Base-by-base conservation (phyloP, 2,797 vertebrate species). In the Oceanodroma leucorhoa region DNA sequence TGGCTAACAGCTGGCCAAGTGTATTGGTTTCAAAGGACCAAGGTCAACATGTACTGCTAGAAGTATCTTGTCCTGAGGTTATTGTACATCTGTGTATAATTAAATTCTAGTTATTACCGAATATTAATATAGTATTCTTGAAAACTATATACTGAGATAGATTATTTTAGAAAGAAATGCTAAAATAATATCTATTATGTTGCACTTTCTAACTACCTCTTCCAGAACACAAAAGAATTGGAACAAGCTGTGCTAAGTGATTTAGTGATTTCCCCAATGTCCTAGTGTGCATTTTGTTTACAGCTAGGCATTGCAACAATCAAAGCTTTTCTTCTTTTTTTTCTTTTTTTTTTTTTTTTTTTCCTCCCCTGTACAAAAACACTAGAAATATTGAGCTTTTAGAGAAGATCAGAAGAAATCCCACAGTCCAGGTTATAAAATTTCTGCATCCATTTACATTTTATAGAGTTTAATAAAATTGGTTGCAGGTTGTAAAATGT, bases 381-480 rank as follows among this genome's bases (percentile, higher is more conserved):
- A 38, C 22, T 41, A 51, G 19, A 85, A 95, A 77, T 85, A 65
- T 4, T 65, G 64, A 54, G 12, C 29, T 62, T 86, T 69, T 83
- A 19, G 8, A 69, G 32, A 78, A 61, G 48, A 81, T 48, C 40
- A 86, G 55, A 89, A 83, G 26, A 40, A 26, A 78, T 45, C 46
- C 55, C 40, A 17, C 36, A 57, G 26, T 79, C 34, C 51, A 53
- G 5, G 7, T 72, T 67, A 50, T 76, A 89, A 80, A 82, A 73
- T 64, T 70, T 64, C 32, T 81, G 88, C 34, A 70, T 45, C 43
- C 9, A 66, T 87, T 94, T 91, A 29, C 32, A 36, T 76, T 84
- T 91, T 72, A 82, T 24, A 16, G 29, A 65, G 29, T 62, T 93
- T 62, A 79, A 76, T 84, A 94, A 73, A 94, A 73, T 62, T 60